Percentiles rank a stretch among this genome's conserved stretches.
Evolutionary conservation across 2,797 vertebrate species (phyloP).

Genomic region (Malacoraja senta): DNA sequence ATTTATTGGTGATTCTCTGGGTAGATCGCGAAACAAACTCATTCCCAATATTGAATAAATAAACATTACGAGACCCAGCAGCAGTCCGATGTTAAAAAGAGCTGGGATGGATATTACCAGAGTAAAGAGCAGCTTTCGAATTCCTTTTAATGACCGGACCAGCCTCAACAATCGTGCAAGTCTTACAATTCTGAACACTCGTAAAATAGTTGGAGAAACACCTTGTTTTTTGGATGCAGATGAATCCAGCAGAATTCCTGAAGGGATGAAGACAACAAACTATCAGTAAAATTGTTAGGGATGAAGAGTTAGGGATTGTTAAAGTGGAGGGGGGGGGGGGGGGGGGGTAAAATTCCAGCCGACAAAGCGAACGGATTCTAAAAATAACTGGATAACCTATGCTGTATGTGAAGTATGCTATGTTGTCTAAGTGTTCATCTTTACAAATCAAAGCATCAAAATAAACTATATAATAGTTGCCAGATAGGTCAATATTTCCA

Average conservation of each 20-base stretch:
- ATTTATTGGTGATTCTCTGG: slow-evolving; percentile 24
- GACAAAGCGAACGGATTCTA: background rate
- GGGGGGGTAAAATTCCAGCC: too few species aligned
- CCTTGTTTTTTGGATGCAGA: slow-evolving; percentile 34
- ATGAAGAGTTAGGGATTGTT: background rate
- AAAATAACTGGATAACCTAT: background rate
- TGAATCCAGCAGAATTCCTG: slow-evolving; percentile 38
- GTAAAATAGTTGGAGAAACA: slow-evolving; percentile 39
- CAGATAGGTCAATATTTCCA: background rate
- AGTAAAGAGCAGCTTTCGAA: slow-evolving; percentile 40
- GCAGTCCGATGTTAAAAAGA: slow-evolving; percentile 38
- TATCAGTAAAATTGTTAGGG: background rate
- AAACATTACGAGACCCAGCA: slow-evolving; percentile 40
- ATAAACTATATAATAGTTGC: background rate
- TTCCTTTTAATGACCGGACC: slow-evolving; percentile 35
- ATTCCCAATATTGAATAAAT: slow-evolving; percentile 39
- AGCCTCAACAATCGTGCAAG: slow-evolving; percentile 38
- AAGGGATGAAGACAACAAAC: background rate
- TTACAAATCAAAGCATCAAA: background rate
- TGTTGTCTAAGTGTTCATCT: background rate
- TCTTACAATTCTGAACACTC: slow-evolving; percentile 38
- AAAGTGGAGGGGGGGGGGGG: too few species aligned
- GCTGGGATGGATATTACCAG: slow-evolving; percentile 37
- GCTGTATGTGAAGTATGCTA: too few species aligned
- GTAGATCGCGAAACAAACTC: slow-evolving; percentile 39